These are phyloP conservation scores for Argentina silus DNA, from an alignment of 2,797 vertebrate species.

Conservation along the genomic window DNA sequence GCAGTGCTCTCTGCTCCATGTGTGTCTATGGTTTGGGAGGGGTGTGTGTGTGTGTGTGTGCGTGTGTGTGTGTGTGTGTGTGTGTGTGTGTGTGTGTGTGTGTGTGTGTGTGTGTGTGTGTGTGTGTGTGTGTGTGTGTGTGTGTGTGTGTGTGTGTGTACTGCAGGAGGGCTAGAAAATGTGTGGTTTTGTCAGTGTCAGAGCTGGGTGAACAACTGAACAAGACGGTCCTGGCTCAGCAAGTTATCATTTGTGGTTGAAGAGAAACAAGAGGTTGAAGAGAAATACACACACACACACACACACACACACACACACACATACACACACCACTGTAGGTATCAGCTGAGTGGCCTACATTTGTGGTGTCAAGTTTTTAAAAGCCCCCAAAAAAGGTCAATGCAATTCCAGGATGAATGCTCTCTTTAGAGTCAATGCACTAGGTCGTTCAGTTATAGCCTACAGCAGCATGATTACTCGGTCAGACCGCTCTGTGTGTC, in stretches of 20 bases:
- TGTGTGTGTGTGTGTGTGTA: neutral
- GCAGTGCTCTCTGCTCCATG: neutral
- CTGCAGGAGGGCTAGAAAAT: too few species aligned
- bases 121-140: conserved; percentile 18
- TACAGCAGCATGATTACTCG: too few species aligned
- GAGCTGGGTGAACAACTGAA: neutral
- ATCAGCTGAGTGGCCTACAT: neutral
- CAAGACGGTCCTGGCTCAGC: neutral
- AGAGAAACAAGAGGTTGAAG: too few species aligned
- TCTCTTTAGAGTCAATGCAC: neutral
- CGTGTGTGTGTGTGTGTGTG: neutral
- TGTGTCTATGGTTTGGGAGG: neutral
- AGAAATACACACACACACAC: neutral
- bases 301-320: neutral
- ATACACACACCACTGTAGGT: neutral
- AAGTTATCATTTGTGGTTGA: too few species aligned
- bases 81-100: conserved; percentile 2
- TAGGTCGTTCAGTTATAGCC: neutral
- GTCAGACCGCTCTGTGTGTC: neutral
- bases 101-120: conserved; percentile 17
- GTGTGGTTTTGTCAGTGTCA: neutral
- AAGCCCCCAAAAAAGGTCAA: neutral
- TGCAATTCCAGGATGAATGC: neutral
- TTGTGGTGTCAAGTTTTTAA: neutral
- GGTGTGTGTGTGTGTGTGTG: neutral